Evolutionary conservation across 2,888 invertebrate species (phyloP).

Genomic region (Tillus elongatus): DNA sequence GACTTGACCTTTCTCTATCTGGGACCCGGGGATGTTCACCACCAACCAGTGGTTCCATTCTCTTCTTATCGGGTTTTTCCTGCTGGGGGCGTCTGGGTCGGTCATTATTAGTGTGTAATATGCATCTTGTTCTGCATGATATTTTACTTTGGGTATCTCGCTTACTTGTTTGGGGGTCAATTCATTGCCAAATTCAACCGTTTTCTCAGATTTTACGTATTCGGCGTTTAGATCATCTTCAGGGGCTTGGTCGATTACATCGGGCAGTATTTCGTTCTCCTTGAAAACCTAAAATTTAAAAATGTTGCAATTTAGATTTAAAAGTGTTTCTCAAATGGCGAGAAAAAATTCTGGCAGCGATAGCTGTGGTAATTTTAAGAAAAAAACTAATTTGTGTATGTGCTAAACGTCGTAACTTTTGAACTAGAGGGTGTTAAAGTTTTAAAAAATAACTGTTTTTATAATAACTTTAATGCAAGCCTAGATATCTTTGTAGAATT

Average conservation of each 20-base stretch:
- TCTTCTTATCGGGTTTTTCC: conserved; percentile 56
- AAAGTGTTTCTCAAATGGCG: too few species aligned
- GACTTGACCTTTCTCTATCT: conserved; percentile 44
- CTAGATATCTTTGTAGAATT: too few species aligned
- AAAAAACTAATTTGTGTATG: too few species aligned
- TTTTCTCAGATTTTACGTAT: conserved; percentile 43
- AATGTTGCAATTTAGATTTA: too few species aligned
- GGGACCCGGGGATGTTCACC: conserved; percentile 60
- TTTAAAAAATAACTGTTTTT: too few species aligned
- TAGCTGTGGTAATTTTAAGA: too few species aligned
- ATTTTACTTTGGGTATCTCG: conserved; percentile 39
- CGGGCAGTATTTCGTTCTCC: conserved; percentile 54
- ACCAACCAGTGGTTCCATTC: conserved; percentile 77
- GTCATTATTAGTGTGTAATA: conserved; percentile 42
- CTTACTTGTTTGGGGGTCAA: conserved; percentile 66
- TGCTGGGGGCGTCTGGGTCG: conserved; percentile 72
- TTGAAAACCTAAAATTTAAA: conserved; percentile 13
- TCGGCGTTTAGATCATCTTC: conserved; percentile 44
- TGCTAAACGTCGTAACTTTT: too few species aligned
- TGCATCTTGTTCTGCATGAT: conserved; percentile 34
- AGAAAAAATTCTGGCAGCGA: too few species aligned
- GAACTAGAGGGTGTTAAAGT: too few species aligned
- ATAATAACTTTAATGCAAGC: too few species aligned
- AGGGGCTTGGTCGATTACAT: conserved; percentile 57
- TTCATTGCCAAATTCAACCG: conserved; percentile 55